Conservation (phyloP, 1,140 invertebrate species). For the Scaptomyza hsui region DNA sequence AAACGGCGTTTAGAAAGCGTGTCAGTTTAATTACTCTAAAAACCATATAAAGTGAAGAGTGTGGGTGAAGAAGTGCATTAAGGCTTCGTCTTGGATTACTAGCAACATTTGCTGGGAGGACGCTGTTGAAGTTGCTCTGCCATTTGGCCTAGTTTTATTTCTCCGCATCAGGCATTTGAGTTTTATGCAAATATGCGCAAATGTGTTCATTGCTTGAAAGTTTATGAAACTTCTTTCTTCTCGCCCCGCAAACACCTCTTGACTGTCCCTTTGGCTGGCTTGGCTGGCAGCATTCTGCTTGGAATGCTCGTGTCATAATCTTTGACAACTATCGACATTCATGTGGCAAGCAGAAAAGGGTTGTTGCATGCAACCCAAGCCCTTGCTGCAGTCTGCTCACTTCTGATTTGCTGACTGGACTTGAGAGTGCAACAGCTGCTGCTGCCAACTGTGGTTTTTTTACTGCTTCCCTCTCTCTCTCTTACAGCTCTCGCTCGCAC, state of each 20-base stretch:
- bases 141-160: constrained; percentile 47
- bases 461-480: neutral
- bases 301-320: constrained; percentile 78
- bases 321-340: constrained; percentile 81
- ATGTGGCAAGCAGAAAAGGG: constrained; percentile 54
- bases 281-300: constrained; percentile 28
- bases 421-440: constrained; percentile 40
- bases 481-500: constrained; percentile 4
- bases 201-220: constrained; percentile 79
- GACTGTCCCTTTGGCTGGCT: neutral
- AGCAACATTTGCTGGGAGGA: neutral
- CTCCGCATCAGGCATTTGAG: constrained; percentile 55
- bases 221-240: constrained; percentile 37
- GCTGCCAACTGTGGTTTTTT: constrained; percentile 13
- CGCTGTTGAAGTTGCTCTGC: constrained; percentile 30
- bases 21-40: neutral
- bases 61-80: constrained; percentile 8
- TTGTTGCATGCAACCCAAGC: neutral
- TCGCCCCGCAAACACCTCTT: neutral
- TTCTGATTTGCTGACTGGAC: constrained; percentile 74
- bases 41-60: neutral
- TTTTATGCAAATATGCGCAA: constrained; percentile 80
- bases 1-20: too few species aligned
- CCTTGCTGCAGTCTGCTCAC: constrained; percentile 39
- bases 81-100: neutral